A percentile compares a stretch with the other conserved stretches of the same genome.
These are phyloP conservation scores for Spodoptera picta DNA, from an alignment of 2,888 invertebrate genomes.

Conservation along the genomic window DNA sequence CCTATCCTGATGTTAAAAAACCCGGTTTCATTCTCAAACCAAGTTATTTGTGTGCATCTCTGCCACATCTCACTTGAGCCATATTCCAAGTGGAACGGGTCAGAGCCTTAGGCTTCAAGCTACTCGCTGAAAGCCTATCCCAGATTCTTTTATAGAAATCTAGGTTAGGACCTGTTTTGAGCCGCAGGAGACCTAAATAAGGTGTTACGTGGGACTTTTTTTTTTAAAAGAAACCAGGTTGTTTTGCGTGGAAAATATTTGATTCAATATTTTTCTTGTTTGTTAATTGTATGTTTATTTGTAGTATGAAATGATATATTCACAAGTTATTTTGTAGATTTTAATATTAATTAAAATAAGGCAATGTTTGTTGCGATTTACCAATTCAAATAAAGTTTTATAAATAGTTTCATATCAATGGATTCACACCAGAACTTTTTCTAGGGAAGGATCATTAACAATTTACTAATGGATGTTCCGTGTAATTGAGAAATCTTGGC, in stretches of 20 bases:
- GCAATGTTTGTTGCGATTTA: too few species aligned
- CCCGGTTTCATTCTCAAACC: too few species aligned
- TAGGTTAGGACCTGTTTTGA: constrained; percentile 45
- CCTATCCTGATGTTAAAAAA: too few species aligned
- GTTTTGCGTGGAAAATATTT: too few species aligned
- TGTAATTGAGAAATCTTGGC: constrained; percentile 16
- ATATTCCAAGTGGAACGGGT: constrained; percentile 58
- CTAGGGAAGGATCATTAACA: constrained; percentile 6
- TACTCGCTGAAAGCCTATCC: constrained; percentile 27
- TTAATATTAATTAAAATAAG: too few species aligned
- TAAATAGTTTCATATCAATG: not conserved
- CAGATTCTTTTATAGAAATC: constrained; percentile 42
- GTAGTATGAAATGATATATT: too few species aligned
- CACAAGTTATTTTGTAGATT: too few species aligned
- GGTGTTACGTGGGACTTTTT: not conserved
- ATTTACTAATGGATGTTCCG: constrained; percentile 31
- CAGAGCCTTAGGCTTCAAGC: constrained; percentile 35
- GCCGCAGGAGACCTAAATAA: constrained; percentile 16
- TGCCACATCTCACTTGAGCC: constrained; percentile 52
- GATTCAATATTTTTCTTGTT: too few species aligned
- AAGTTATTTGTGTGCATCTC: too few species aligned
- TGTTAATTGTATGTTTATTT: too few species aligned
- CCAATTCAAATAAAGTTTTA: too few species aligned
- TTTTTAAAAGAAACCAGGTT: not conserved
- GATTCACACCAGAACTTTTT: constrained; percentile 5